phyloP scores from a whole-genome alignment of 2,113 vertebrate genomes.

The Mirza zaza region DNA sequence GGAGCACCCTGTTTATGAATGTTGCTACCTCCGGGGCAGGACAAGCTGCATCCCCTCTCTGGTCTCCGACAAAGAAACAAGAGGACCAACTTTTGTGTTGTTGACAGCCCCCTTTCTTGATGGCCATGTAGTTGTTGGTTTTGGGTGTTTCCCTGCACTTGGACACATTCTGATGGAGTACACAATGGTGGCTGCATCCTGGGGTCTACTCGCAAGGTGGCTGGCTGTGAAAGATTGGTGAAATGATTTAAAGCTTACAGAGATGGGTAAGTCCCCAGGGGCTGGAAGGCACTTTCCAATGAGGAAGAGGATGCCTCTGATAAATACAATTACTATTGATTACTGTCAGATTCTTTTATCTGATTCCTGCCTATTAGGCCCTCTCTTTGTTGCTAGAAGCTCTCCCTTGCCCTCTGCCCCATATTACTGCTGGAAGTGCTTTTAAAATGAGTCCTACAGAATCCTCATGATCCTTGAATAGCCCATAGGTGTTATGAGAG shows the following conservation, averaged over 20 bases:
- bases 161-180: background rate
- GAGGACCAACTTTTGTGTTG: background rate
- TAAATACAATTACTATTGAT: conserved; percentile 58
- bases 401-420: conserved; percentile 21
- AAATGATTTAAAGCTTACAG: conserved; percentile 43
- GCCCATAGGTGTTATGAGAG: background rate
- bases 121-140: background rate
- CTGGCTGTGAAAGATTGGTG: background rate
- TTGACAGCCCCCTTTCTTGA: background rate
- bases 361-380: conserved; percentile 9
- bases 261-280: background rate
- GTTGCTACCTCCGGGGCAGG: background rate
- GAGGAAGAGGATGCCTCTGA: conserved; percentile 38
- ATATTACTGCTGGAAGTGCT: background rate
- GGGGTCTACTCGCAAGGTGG: background rate
- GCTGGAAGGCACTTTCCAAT: conserved; percentile 43
- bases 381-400: background rate
- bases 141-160: background rate
- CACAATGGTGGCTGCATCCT: background rate
- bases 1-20: background rate
- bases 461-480: conserved; percentile 18
- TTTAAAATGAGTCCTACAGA: background rate
- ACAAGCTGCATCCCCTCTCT: background rate
- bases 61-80: background rate
- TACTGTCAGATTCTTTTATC: conserved; percentile 50